Evolutionary conservation across 2,888 invertebrate genomes (phyloP), one percentile per base, ranked within the genome.

Genomic region (Noctua janthina): DNA sequence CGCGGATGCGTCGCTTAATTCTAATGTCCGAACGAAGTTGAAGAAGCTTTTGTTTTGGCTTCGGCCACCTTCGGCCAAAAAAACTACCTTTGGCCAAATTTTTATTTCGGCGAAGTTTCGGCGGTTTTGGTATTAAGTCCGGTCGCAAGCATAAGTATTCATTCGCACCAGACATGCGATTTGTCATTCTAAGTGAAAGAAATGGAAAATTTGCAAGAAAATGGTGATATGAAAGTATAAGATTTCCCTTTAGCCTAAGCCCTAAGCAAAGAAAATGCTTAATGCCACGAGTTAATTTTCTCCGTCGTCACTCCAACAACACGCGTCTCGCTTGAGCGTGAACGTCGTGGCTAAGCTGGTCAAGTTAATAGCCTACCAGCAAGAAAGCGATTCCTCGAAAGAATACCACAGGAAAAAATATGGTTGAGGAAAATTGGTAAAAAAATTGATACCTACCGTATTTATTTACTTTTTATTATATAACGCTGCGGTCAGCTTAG

Each of bases 321-420:
- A 35, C 0, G 43, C n/a, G 6, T n/a, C n/a, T 17, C 46, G 46
- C n/a, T 68, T 10, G 46, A 29, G 2, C 68, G 68, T n/a, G n/a
- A 0, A 46, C 3, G 0, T 68, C 6, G 46, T 68, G 68, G 15
- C 8, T 46, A 46, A 29, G 46, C 46, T 1, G 43, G 0, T 8
- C 1, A 64, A 64, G 15, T 81, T 85, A 56, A 73, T 56, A 70
- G 15, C 51, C 59, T 46, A 85, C 49, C 49, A 67, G 15, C 15
- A 59, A 70, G 10, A 56, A 62, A 82, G 59, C 54, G 6, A 77
- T 87, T 84, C 87, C 68, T 43, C 49, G 87, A 87, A 87, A 46
- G 23, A 62, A 4, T 66, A 35, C 11, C 29, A n/a, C 39, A 77
- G 59, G 54, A 59, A 67, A 64, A 67, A 49, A 59, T 64, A 39